phyloP scores from a whole-genome alignment of 2,113 vertebrate species.

The Sinosuthora webbiana region DNA sequence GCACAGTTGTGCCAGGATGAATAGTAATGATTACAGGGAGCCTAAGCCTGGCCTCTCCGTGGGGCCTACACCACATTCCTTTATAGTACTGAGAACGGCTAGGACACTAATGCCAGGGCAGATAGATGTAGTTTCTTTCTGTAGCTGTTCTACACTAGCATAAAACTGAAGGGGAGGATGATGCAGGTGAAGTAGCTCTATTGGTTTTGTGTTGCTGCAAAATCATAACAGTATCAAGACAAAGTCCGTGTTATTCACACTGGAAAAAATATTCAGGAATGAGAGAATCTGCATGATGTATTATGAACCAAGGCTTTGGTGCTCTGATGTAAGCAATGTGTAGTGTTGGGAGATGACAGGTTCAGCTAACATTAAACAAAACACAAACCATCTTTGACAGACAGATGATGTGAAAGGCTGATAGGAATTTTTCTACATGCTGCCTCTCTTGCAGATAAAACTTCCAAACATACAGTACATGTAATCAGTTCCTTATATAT shows the following conservation, averaged over 20 bases:
- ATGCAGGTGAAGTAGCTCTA: neutral
- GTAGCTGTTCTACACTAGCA: neutral
- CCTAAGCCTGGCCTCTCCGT: rapidly evolving
- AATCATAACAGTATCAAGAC: neutral
- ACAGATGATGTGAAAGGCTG: neutral
- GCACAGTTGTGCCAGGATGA: neutral
- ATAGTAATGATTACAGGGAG: neutral
- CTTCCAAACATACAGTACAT: neutral
- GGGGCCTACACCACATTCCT: neutral
- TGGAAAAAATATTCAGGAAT: neutral
- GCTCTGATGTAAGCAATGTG: neutral
- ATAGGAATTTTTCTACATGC: neutral
- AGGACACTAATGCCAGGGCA: neutral
- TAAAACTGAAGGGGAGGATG: neutral
- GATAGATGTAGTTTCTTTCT: neutral
- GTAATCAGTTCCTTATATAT: neutral
- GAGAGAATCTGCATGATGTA: neutral
- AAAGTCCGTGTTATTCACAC: neutral
- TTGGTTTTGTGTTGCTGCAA: neutral
- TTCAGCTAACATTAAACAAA: neutral
- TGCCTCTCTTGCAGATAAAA: neutral
- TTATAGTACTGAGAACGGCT: neutral
- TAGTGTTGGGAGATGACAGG: neutral
- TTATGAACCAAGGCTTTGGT: neutral
- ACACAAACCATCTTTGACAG: neutral